Conservation (phyloP, 2,888 invertebrate species). For the Minunthozetes semirufus region DNA sequence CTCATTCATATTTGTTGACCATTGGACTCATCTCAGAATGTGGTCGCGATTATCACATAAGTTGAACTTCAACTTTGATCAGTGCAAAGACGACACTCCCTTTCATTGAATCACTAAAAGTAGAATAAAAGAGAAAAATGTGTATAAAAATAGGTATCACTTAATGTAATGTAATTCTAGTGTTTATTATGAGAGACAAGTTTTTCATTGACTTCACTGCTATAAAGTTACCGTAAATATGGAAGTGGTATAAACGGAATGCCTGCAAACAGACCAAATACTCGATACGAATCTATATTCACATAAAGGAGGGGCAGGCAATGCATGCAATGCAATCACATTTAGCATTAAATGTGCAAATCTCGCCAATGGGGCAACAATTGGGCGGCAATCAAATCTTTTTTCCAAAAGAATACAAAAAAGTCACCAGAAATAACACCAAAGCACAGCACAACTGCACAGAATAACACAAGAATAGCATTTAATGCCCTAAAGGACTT, state of each 20-base stretch:
- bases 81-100: not conserved
- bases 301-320: slow-evolving; percentile 16
- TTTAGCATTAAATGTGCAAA: slow-evolving; percentile 31
- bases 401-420: slow-evolving; percentile 15
- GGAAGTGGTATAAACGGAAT: slow-evolving; percentile 4
- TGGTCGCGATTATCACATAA: not conserved
- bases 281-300: slow-evolving; percentile 28
- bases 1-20: slow-evolving; percentile 18
- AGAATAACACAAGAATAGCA: not conserved
- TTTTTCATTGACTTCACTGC: slow-evolving; percentile 8
- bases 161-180: not conserved
- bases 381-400: slow-evolving; percentile 23
- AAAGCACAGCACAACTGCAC: no score
- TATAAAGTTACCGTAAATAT: slow-evolving; percentile 10
- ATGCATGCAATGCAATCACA: not conserved
- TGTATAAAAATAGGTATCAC: slow-evolving; percentile 1
- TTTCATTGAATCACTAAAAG: slow-evolving; percentile 1
- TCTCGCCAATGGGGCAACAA: slow-evolving; percentile 27
- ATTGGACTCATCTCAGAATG: not conserved
- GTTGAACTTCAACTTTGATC: not conserved
- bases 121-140: not conserved
- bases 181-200: slow-evolving; percentile 5
- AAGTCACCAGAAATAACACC: slow-evolving; percentile 10
- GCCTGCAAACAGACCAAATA: not conserved
- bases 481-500: slow-evolving; percentile 15